These are phyloP conservation scores for Bombus confusus DNA, from an alignment of 1,140 invertebrate species.

Conservation along the genomic window DNA sequence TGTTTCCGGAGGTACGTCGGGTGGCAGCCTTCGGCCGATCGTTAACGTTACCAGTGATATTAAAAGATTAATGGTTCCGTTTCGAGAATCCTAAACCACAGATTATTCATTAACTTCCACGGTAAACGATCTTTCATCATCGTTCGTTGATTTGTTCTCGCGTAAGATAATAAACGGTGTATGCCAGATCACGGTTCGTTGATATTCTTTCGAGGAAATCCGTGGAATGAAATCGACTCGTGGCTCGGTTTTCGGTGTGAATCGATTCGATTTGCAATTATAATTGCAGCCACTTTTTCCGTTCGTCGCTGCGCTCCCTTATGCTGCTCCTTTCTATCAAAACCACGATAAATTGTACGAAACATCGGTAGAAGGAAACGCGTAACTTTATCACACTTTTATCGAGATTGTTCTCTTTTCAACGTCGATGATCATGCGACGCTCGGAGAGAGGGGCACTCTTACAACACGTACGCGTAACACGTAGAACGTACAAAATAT, in stretches of 20 bases:
- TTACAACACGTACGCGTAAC: too few species aligned
- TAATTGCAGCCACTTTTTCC: not conserved
- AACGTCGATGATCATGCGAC: not conserved
- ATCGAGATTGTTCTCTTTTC: too few species aligned
- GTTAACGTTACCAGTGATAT: conserved; percentile 21
- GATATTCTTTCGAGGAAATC: conserved; percentile 52
- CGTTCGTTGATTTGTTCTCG: conserved; percentile 60
- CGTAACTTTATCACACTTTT: not conserved
- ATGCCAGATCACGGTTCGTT: conserved; percentile 50
- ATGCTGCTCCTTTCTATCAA: not conserved
- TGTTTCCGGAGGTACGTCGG: not conserved
- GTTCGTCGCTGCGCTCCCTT: not conserved
- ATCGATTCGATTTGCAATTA: conserved; percentile 45
- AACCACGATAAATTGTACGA: not conserved
- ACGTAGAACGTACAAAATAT: too few species aligned
- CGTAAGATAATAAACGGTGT: conserved; percentile 62
- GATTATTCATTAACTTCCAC: conserved; percentile 65
- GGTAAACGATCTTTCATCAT: conserved; percentile 64
- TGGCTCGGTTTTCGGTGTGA: not conserved
- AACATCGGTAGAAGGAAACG: too few species aligned
- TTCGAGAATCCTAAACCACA: conserved; percentile 58
- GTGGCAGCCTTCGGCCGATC: not conserved
- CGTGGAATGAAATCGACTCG: conserved; percentile 27
- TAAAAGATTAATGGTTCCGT: conserved; percentile 51
- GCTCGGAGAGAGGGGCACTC: too few species aligned